A percentile compares a stretch with the other conserved stretches of the same genome.
phyloP scores from a whole-genome alignment of 1,140 invertebrate genomes.

The Gonioctena quinquepunctata region DNA sequence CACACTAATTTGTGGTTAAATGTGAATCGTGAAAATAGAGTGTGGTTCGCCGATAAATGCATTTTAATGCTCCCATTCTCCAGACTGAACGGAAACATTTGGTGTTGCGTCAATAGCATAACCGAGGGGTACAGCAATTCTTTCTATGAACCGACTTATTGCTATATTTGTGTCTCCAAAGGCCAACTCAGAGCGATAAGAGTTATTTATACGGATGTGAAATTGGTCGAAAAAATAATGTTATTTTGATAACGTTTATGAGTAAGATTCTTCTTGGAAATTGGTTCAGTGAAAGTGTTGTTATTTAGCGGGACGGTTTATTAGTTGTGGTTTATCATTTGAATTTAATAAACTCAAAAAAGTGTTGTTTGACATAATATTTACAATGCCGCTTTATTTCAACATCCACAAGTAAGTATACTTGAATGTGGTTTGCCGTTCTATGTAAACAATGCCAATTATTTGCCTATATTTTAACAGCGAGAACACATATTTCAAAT shows the following conservation, averaged over 20 bases:
- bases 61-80: neutral
- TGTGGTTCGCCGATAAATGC: neutral
- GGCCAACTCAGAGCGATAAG: slow-evolving; percentile 25
- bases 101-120: slow-evolving; percentile 10
- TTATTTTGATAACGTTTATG: neutral
- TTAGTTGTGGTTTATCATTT: too few species aligned
- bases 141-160: slow-evolving; percentile 13
- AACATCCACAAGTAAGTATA: slow-evolving; percentile 27
- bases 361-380: neutral
- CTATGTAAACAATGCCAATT: too few species aligned
- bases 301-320: too few species aligned
- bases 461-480: too few species aligned
- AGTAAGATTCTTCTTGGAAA: neutral
- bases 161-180: slow-evolving; percentile 24
- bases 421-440: too few species aligned
- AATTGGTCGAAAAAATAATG: slow-evolving; percentile 17
- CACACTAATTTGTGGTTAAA: neutral
- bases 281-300: neutral
- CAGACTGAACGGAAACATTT: slow-evolving; percentile 21
- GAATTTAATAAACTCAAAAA: too few species aligned
- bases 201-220: slow-evolving; percentile 27
- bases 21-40: neutral
- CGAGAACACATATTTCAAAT: too few species aligned
- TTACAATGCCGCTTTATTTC: slow-evolving; percentile 32
- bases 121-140: neutral